A percentile compares a stretch with the other conserved stretches of the same genome.
phyloP scores from a whole-genome alignment of 2,888 invertebrate species.

The Callyntrura sp. region DNA sequence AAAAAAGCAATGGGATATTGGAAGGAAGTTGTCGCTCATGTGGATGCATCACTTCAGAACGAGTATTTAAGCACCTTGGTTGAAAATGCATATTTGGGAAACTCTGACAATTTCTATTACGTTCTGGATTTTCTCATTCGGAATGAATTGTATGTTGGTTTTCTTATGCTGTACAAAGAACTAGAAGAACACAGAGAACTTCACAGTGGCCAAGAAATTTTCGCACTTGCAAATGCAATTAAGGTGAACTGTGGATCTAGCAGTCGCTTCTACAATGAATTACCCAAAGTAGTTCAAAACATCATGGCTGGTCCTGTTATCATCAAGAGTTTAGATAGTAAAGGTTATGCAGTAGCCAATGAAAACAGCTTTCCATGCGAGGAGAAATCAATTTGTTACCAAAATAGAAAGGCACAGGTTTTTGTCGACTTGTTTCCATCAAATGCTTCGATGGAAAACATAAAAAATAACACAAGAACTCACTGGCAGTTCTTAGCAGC shows the following conservation, averaged over 20 bases:
- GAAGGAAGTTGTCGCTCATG: constrained; percentile 49
- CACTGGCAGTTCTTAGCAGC: constrained; percentile 74
- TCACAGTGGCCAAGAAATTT: constrained; percentile 73
- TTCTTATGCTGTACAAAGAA: constrained; percentile 65
- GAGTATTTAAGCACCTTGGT: constrained; percentile 55
- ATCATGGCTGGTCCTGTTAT: constrained; percentile 70
- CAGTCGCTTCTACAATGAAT: constrained; percentile 49
- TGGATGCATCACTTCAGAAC: constrained; percentile 15
- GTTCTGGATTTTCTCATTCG: constrained; percentile 70
- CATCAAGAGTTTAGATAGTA: constrained; percentile 64
- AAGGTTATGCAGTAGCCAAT: constrained; percentile 65
- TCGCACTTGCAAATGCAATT: constrained; percentile 66
- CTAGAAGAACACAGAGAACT: constrained; percentile 62
- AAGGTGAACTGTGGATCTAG: constrained; percentile 57
- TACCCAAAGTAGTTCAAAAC: constrained; percentile 68
- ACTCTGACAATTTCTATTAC: constrained; percentile 72
- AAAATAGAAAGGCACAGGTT: constrained; percentile 52
- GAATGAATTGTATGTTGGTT: constrained; percentile 68
- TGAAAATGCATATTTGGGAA: constrained; percentile 59
- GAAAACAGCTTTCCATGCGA: constrained; percentile 53
- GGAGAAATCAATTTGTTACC: constrained; percentile 47
- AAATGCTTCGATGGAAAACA: background rate
- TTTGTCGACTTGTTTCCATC: constrained; percentile 31
- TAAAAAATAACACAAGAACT: constrained; percentile 48
- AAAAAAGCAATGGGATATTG: constrained; percentile 69